Percentiles rank a stretch among this genome's conserved stretches.
Evolutionary conservation across 1,140 invertebrate genomes (phyloP).

Genomic region (Sipha flava): DNA sequence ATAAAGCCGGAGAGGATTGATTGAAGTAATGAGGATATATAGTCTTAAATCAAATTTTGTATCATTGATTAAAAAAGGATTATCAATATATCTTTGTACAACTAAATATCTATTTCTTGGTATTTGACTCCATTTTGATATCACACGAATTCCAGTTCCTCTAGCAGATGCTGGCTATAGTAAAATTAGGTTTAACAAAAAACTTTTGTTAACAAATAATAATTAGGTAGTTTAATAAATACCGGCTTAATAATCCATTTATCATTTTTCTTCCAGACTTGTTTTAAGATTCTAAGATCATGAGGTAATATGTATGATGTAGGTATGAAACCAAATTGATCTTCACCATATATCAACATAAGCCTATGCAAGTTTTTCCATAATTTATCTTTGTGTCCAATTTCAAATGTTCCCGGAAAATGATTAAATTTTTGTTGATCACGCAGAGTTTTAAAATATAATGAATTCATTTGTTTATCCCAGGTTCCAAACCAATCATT

Average conservation of each 20-base stretch:
- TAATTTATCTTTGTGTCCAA: conserved; percentile 89
- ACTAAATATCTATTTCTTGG: conserved; percentile 81
- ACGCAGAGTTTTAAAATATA: conserved; percentile 64
- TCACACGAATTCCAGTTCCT: conserved; percentile 88
- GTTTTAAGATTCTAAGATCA: conserved; percentile 70
- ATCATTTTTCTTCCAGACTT: conserved; percentile 68
- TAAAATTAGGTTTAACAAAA: too few species aligned
- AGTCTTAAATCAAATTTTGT: conserved; percentile 87
- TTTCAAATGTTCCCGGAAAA: conserved; percentile 93
- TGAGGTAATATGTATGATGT: conserved; percentile 85
- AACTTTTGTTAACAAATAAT: too few species aligned
- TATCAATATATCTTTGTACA: conserved; percentile 80
- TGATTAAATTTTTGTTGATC: conserved; percentile 94
- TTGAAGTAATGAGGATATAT: conserved; percentile 90
- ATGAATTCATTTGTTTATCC: conserved; percentile 73
- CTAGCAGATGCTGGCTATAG: conserved; percentile 79
- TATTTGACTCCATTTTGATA: conserved; percentile 85
- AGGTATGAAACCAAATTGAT: conserved; percentile 79
- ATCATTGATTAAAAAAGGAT: conserved; percentile 83
- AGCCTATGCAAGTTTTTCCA: conserved; percentile 80
- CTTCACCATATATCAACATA: conserved; percentile 62
- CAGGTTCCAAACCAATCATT: conserved; percentile 68
- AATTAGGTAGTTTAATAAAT: too few species aligned
- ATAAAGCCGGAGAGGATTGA: conserved; percentile 86
- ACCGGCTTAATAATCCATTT: conserved; percentile 76